These are phyloP conservation scores for Theonella swinhoei DNA, from an alignment of 37 sponge, comb jelly and placozoan genomes.

Conservation along the genomic window DNA sequence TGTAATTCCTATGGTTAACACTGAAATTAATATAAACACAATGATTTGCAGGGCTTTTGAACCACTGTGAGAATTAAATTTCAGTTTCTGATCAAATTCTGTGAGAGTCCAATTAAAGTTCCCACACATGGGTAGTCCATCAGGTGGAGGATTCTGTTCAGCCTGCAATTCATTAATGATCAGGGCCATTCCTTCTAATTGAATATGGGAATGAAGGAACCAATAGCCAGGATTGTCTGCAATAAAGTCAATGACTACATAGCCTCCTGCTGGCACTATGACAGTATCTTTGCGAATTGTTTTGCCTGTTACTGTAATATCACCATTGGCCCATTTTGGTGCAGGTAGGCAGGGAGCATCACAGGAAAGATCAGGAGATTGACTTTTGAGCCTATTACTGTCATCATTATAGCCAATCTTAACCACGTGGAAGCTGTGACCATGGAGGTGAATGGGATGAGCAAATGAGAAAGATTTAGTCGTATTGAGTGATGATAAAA, in stretches of 20 bases:
- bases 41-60: background rate
- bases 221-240: conserved; percentile 92
- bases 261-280: conserved; percentile 87
- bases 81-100: background rate
- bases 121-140: conserved; percentile 10
- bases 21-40: background rate
- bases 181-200: conserved; percentile 80
- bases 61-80: no score
- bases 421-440: conserved; percentile 68
- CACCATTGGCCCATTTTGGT: background rate
- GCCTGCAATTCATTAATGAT: conserved; percentile 52
- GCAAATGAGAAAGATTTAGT: background rate
- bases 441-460: conserved; percentile 82
- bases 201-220: conserved; percentile 94
- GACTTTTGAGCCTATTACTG: background rate
- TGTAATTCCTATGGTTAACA: no score
- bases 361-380: conserved; percentile 45
- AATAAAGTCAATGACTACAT: conserved; percentile 71
- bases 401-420: conserved; percentile 35
- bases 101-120: conserved; percentile 26
- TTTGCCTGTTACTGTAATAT: background rate
- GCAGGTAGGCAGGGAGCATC: background rate
- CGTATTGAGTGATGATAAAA: background rate
- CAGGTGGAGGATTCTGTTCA: conserved; percentile 28
- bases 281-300: conserved; percentile 82